Conservation (phyloP, 1,140 invertebrate species). For the Trialeurodes vaporariorum region DNA sequence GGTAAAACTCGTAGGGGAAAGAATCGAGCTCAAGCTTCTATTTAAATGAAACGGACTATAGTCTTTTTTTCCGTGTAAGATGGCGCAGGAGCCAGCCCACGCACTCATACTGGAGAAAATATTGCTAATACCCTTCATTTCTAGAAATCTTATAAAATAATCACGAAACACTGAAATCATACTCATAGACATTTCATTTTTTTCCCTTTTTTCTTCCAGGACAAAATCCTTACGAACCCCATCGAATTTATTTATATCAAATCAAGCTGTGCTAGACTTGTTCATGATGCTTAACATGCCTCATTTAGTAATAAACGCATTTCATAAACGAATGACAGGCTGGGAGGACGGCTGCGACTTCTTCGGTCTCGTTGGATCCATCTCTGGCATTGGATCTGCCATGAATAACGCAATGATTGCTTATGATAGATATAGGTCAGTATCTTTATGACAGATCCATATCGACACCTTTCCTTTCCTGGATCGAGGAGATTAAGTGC, state of each 20-base stretch:
- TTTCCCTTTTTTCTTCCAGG: conserved; percentile 30
- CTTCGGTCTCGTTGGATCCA: conserved; percentile 49
- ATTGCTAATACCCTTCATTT: no score
- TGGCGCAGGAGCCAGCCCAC: no score
- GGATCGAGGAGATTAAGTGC: no score
- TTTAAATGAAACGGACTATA: no score
- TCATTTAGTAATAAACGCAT: conserved; percentile 52
- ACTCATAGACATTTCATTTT: no score
- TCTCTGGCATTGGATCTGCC: conserved; percentile 57
- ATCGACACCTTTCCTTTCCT: no score
- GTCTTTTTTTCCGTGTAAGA: no score
- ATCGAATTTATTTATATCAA: conserved; percentile 68
- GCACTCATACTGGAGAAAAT: no score
- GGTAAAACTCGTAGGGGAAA: no score
- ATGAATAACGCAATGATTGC: conserved; percentile 63
- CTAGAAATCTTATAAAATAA: no score
- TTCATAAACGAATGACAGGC: conserved; percentile 48
- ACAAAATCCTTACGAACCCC: conserved; percentile 58
- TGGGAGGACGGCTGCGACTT: conserved; percentile 57
- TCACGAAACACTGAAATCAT: background rate
- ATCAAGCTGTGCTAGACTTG: conserved; percentile 61
- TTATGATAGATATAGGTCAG: conserved; percentile 58
- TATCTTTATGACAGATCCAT: no score
- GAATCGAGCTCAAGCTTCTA: no score
- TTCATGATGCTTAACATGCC: conserved; percentile 65